Evolutionary conservation across 2,797 vertebrate genomes (phyloP), one percentile per base, ranked within the genome.

Genomic region (Tragelaphus eurycerus): DNA sequence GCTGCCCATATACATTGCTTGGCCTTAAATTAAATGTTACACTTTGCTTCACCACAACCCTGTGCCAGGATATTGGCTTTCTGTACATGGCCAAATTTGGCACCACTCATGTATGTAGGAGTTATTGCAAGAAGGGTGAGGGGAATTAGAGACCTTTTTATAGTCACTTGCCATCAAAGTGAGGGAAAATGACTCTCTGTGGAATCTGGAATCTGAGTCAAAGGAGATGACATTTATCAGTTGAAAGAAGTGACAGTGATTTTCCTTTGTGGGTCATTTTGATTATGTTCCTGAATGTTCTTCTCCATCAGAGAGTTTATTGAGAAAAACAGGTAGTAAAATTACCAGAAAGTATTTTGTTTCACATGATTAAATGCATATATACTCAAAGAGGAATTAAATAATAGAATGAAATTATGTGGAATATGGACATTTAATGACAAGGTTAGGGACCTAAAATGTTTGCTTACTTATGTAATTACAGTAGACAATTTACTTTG

Each of bases 341-440:
- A 67, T 6, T 86, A 7, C 43, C 43, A 78, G 76, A 87, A 67
- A 76, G 5, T 78, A 60, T 87, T 92, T 89, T 84, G 4, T 87
- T 95, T 90, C 64, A 83, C 17, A 87, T 79, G 76, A 87, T 87
- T 86, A 95, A 87, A 27, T 52, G n/a, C 23, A 29, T 90, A 31
- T 48, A n/a, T 48, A n/a, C 17, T 95, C n/a, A 90, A 86, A 96
- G 79, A 93, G 29, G 6, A 90, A 97, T 87, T 84, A 87, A 96
- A 93, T 84, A 84, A 48, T 74, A 9, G 13, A 62, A 48, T 19
- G 50, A 88, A 64, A 29, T 88, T 91, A 57, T 57, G 25, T 88
- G 11, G 59, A 74, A 43, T 91, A 29, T 85, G 82, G 57, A 87
- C 62, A 90, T 64, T 93, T 95, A 87, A 60, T 93, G 78, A 60